These are phyloP conservation scores for Mycteria americana DNA, from an alignment of 2,797 vertebrate species.

Conservation along the genomic window DNA sequence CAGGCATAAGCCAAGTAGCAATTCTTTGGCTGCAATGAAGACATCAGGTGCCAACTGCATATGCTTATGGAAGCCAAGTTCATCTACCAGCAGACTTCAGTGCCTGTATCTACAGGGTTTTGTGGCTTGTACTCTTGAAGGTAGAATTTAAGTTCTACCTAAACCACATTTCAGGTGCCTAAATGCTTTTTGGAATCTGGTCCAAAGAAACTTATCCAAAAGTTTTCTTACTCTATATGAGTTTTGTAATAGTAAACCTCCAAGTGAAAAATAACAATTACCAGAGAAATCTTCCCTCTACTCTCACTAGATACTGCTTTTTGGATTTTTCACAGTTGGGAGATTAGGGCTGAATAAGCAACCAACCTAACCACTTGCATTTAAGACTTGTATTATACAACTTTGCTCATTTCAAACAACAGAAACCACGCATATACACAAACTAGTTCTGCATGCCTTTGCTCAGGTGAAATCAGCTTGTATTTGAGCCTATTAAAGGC, in stretches of 20 bases:
- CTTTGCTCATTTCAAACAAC: not conserved
- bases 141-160: not conserved
- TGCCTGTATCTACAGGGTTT: not conserved
- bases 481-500: not conserved
- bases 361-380: not conserved
- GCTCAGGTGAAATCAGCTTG: not conserved
- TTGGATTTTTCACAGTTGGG: not conserved
- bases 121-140: not conserved
- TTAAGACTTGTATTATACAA: not conserved
- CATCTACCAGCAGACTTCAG: not conserved
- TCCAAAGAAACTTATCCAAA: not conserved
- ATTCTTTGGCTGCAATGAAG: not conserved
- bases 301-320: not conserved
- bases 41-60: not conserved
- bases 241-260: not conserved
- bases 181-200: not conserved
- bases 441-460: not conserved
- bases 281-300: not conserved
- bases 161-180: not conserved
- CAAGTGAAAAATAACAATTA: not conserved
- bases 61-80: fast-evolving
- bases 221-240: not conserved
- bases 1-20: not conserved
- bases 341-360: not conserved
- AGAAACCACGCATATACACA: not conserved